Percentiles rank a stretch among this genome's conserved stretches.
These are phyloP conservation scores for Megaceryle torquata DNA, from an alignment of 2,113 vertebrate species.

Conservation along the genomic window DNA sequence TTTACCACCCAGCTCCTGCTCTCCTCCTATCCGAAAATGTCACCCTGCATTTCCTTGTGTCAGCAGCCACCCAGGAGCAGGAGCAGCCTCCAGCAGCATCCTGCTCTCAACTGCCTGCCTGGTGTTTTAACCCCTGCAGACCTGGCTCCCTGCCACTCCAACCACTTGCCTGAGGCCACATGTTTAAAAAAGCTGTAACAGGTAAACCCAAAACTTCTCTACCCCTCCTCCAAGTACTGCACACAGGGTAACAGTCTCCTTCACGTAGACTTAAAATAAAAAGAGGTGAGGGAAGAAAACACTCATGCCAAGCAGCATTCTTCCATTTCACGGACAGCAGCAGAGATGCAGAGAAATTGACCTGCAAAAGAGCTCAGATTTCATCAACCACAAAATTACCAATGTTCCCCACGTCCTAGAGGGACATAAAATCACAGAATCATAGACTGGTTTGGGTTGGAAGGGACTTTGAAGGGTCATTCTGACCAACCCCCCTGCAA, in stretches of 20 bases:
- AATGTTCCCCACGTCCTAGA: background rate
- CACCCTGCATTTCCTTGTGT: slow-evolving; percentile 16
- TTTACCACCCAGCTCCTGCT: background rate
- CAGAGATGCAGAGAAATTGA: background rate
- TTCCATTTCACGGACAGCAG: background rate
- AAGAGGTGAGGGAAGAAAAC: background rate
- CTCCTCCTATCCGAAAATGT: background rate
- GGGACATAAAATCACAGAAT: background rate
- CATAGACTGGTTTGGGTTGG: background rate
- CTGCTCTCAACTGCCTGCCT: background rate
- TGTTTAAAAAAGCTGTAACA: background rate
- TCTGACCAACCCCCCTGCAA: background rate
- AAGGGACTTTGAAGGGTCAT: background rate
- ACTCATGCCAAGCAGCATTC: background rate
- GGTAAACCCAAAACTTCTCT: background rate
- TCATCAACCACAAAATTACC: background rate
- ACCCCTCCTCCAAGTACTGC: background rate
- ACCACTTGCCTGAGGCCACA: background rate
- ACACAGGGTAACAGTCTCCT: background rate
- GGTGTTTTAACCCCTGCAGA: background rate
- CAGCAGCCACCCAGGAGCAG: slow-evolving; percentile 49
- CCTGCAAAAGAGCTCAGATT: background rate
- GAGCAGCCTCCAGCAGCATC: slow-evolving; percentile 17
- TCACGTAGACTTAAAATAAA: accelerated
- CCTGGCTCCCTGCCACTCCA: background rate